phyloP scores from a whole-genome alignment of 2,113 vertebrate genomes.

The Phalacrocorax brasilianus region DNA sequence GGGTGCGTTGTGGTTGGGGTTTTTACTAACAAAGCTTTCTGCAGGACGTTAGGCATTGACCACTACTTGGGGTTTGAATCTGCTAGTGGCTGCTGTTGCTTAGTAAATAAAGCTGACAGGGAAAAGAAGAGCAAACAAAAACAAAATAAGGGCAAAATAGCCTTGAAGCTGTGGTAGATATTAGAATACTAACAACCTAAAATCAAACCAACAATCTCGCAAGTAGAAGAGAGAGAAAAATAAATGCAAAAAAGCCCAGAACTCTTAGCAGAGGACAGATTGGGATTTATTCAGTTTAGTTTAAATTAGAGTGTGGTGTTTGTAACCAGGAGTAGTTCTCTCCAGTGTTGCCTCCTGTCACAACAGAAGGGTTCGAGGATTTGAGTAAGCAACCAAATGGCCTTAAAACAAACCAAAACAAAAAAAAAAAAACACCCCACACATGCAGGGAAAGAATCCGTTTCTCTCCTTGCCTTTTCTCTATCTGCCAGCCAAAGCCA shows the following conservation, averaged over 20 bases:
- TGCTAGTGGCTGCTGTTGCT: not conserved
- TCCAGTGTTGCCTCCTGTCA: conserved; percentile 39
- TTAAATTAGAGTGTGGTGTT: conserved; percentile 35
- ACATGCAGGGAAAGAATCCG: not conserved
- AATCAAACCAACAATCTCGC: not conserved
- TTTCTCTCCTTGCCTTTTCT: not conserved
- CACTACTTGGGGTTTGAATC: not conserved
- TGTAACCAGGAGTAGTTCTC: conserved; percentile 27
- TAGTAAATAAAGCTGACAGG: not conserved
- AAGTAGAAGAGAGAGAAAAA: not conserved
- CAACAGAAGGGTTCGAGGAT: conserved; percentile 28
- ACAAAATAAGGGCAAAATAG: not conserved
- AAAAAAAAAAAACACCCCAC: not conserved
- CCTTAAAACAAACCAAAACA: not conserved
- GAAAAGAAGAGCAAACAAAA: not conserved
- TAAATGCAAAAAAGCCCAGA: not conserved
- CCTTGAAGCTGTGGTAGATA: not conserved
- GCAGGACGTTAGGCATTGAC: not conserved
- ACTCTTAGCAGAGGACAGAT: conserved; percentile 1
- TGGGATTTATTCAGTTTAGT: conserved; percentile 14
- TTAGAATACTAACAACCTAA: not conserved
- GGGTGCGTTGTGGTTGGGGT: not conserved
- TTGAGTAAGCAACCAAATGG: conserved; percentile 54
- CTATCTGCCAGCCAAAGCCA: not conserved
- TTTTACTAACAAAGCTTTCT: not conserved